phyloP scores from a whole-genome alignment of 2,797 vertebrate genomes.

The Anabas testudineus region DNA sequence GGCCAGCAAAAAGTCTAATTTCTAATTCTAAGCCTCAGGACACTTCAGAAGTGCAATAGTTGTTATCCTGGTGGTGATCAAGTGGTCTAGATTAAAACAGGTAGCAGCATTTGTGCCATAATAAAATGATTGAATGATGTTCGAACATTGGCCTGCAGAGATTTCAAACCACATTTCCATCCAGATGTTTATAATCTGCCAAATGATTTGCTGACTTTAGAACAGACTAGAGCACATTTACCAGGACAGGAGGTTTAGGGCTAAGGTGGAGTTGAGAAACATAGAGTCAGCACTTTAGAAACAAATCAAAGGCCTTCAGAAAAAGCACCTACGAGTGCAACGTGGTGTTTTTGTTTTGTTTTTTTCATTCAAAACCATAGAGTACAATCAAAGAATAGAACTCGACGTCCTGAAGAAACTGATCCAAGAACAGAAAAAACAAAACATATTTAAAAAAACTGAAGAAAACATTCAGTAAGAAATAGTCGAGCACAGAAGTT shows the following conservation, averaged over 20 bases:
- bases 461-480: slow-evolving; percentile 34
- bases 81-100: no score
- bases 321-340: slow-evolving; percentile 23
- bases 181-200: neutral
- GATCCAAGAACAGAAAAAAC: neutral
- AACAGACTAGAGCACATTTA: neutral
- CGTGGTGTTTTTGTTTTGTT: neutral
- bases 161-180: no score
- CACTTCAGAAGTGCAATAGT: neutral
- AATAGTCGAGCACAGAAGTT: slow-evolving; percentile 10
- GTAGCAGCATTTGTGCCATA: neutral
- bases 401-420: neutral
- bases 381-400: slow-evolving; percentile 58
- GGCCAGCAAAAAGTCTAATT: neutral
- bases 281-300: slow-evolving; percentile 45
- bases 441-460: neutral
- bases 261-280: neutral
- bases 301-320: slow-evolving; percentile 50
- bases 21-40: no score
- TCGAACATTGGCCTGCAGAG: no score
- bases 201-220: accelerated
- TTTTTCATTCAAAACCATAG: slow-evolving; percentile 41
- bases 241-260: neutral
- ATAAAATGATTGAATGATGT: no score
- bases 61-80: neutral